Percentiles rank a stretch among this genome's conserved stretches.
These are phyloP conservation scores for Hipparchia sbordonii DNA, from an alignment of 2,888 invertebrate genomes.

Conservation along the genomic window DNA sequence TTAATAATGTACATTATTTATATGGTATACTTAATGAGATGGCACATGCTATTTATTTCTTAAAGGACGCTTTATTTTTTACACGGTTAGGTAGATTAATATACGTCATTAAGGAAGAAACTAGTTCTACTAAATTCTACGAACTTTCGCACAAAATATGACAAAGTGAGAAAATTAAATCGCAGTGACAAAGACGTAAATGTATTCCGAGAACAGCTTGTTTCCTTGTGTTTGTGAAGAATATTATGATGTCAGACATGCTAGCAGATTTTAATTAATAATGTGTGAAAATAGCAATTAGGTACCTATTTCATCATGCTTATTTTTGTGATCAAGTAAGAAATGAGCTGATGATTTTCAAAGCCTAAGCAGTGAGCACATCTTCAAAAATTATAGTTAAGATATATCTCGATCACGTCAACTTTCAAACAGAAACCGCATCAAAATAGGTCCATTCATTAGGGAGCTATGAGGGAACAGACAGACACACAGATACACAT, in stretches of 20 bases:
- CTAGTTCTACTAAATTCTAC: conserved; percentile 1
- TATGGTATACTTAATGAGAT: not conserved
- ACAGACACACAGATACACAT: too few relatives aligned
- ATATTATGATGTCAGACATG: conserved; percentile 14
- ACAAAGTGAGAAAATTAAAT: not conserved
- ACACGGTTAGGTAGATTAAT: not conserved
- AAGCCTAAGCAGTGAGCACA: too few relatives aligned
- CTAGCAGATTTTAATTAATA: conserved; percentile 14
- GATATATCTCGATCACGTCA: too few relatives aligned
- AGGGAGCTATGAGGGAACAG: too few relatives aligned
- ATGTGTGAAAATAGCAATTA: conserved; percentile 11
- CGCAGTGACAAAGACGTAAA: conserved; percentile 1
- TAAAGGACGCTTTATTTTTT: not conserved
- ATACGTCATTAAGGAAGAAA: not conserved
- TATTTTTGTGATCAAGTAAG: not conserved
- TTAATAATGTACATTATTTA: too few relatives aligned
- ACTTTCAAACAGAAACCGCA: too few relatives aligned
- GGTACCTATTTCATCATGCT: not conserved
- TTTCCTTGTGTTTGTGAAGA: not conserved
- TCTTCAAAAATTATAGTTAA: too few relatives aligned
- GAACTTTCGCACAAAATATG: conserved; percentile 12
- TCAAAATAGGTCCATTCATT: too few relatives aligned
- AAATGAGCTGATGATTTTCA: too few relatives aligned
- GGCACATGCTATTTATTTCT: too few relatives aligned
- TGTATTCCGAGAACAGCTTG: not conserved